Percentiles rank a stretch among this genome's conserved stretches.
These are phyloP conservation scores for Ispidina lecontei DNA, from an alignment of 2,797 vertebrate genomes.

Conservation along the genomic window DNA sequence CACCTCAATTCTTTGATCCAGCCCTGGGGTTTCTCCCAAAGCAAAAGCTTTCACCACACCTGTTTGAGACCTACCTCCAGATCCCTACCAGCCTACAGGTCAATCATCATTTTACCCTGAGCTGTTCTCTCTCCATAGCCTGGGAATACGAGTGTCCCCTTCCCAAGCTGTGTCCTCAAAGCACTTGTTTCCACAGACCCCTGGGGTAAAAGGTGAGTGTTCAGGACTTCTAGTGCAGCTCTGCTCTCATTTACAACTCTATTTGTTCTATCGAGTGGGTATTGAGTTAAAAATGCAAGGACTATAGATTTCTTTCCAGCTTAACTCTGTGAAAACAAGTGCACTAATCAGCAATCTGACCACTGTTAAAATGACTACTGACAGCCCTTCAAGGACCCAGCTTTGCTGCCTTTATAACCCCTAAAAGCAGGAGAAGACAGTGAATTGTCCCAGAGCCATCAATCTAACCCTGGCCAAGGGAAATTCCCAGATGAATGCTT, in stretches of 20 bases:
- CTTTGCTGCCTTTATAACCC: slow-evolving; percentile 22
- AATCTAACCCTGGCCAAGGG: not conserved
- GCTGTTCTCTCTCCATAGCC: not conserved
- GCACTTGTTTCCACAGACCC: not conserved
- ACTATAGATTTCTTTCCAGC: slow-evolving; percentile 65
- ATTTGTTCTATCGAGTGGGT: slow-evolving; percentile 59
- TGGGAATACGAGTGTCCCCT: not conserved
- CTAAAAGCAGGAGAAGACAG: not conserved
- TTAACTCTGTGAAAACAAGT: slow-evolving; percentile 68
- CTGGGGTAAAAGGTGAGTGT: not conserved
- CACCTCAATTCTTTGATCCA: not conserved
- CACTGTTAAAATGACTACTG: slow-evolving; percentile 56
- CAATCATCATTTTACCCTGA: not conserved
- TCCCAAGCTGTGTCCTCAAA: not conserved
- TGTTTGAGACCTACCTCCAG: not conserved
- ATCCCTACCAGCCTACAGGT: not conserved
- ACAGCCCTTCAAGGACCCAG: slow-evolving; percentile 41
- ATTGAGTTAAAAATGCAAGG: slow-evolving; percentile 71
- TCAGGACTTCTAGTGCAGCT: not conserved
- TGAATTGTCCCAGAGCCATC: slow-evolving; percentile 3
- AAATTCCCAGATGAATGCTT: not conserved
- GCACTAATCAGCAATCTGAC: slow-evolving; percentile 61
- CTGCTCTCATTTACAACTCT: slow-evolving; percentile 34
- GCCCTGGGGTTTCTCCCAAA: not conserved
- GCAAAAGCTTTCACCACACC: not conserved